Evolutionary conservation across 2,888 invertebrate species (phyloP), one percentile per base, ranked within the genome.

Genomic region (Eristalis intricaria): DNA sequence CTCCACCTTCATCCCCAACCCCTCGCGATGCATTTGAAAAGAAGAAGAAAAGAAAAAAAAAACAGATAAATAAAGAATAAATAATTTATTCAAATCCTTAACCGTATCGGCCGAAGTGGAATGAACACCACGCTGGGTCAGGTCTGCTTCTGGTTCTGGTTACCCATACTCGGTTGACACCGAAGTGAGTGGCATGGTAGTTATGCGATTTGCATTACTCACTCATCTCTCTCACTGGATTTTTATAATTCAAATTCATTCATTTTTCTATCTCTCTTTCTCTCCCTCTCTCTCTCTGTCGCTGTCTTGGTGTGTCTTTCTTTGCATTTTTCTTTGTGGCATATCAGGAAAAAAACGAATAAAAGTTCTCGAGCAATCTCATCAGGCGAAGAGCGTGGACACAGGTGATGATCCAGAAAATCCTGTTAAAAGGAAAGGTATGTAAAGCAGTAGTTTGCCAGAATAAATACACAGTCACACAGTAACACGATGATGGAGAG

Each of bases 351-450:
- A 92, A 90, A 92, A 92, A 89, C 92, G 92, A 84, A 90, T 91
- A 90, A 92, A 93, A 91, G 91, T 91, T 90, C 91, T 91, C 60
- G 93, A 93, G 90, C 90, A 91, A 81, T 91, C 92, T 90, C 93
- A 92, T 90, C 92, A 92, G 86, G 90, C 92, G 80, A 91, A 92
- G 89, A 91, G 90, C 68, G 90, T 91, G 89, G 90, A 92, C 90
- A 91, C 91, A 89, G 91, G 91, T 90, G 93, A 92, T 90, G 93
- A 93, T 89, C 90, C 91, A 86, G 93, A 93, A 90, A 93, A 92
- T 91, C 92, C 92, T 61, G 92, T 92, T 89, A 93, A 93, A 89
- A 92, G 93, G 90, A 93, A 93, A 93, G 93, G 93, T 93, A 89
- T 91, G 91, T 91, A 91, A 89, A 90, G 90, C 90, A 90, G 89